These are phyloP conservation scores for Phrynocephalus vlangalii DNA, from an alignment of 2,797 vertebrate genomes.

Conservation along the genomic window DNA sequence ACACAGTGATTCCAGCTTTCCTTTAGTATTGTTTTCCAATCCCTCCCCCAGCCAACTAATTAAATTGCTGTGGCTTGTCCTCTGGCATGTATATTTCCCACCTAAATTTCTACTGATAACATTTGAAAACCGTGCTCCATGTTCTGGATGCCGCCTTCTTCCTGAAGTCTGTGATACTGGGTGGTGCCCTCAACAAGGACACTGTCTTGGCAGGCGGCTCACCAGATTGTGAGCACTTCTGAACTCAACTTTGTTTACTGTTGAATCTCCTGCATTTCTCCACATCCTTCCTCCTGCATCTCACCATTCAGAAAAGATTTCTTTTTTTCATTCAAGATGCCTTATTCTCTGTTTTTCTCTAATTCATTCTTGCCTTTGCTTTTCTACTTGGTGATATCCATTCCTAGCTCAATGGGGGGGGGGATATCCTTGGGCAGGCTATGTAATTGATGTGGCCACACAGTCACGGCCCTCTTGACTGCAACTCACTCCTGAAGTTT, in stretches of 20 bases:
- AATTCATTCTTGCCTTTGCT: not conserved
- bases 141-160: constrained; percentile 5
- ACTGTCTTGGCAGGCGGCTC: constrained; percentile 23
- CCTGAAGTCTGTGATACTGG: constrained; percentile 36
- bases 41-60: constrained; percentile 50
- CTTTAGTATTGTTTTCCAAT: constrained; percentile 55
- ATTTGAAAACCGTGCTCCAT: constrained; percentile 45
- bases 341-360: not conserved
- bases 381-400: not conserved
- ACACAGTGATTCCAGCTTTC: constrained; percentile 42
- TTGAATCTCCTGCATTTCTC: constrained; percentile 39
- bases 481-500: not conserved
- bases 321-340: constrained; percentile 22
- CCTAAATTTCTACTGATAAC: constrained; percentile 28
- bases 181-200: not conserved
- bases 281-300: constrained; percentile 33
- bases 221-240: constrained; percentile 31
- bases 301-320: constrained; percentile 11
- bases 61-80: constrained; percentile 53
- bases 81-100: constrained; percentile 22
- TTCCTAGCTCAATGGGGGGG: constrained; percentile 19
- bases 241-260: not conserved
- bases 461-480: not conserved
- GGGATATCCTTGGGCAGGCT: not conserved
- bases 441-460: not conserved